Evolutionary conservation across 2,797 vertebrate species (phyloP).

Genomic region (Brachymystax lenok): DNA sequence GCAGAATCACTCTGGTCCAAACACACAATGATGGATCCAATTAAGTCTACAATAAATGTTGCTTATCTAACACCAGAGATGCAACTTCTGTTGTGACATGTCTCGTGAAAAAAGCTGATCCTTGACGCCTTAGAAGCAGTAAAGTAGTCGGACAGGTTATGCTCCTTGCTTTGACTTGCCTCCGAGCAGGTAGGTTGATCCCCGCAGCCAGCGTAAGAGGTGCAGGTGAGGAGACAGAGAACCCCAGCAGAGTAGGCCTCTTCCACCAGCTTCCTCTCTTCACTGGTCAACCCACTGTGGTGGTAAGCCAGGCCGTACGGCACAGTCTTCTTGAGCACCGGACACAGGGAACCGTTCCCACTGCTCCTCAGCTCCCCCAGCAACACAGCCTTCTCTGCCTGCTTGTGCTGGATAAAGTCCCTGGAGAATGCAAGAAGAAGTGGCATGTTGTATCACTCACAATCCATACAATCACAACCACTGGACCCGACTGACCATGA

Average conservation of each 20-base stretch:
- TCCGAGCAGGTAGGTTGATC: constrained; percentile 93
- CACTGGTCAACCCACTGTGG: constrained; percentile 90
- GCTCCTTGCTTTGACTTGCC: constrained; percentile 64
- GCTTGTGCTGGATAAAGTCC: constrained; percentile 74
- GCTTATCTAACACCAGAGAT: no score
- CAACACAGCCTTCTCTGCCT: constrained; percentile 80
- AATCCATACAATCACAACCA: neutral
- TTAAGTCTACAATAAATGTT: neutral
- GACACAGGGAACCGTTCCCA: constrained; percentile 84
- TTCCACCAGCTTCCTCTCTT: constrained; percentile 89
- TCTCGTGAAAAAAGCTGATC: neutral
- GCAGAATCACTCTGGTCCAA: constrained; percentile 86
- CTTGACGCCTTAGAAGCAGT: neutral
- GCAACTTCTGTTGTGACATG: no score
- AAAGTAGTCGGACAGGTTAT: neutral
- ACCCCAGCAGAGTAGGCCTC: constrained; percentile 87
- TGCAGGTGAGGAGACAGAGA: constrained; percentile 92
- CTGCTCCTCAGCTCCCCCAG: constrained; percentile 76
- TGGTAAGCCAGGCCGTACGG: constrained; percentile 92
- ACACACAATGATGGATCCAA: neutral
- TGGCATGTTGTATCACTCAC: neutral
- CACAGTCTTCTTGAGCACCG: constrained; percentile 82
- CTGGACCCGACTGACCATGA: neutral
- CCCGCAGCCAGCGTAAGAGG: constrained; percentile 93
- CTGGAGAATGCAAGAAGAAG: constrained; percentile 59